Evolutionary conservation across 2,113 vertebrate genomes (phyloP).

Genomic region (Leucopsar rothschildi): DNA sequence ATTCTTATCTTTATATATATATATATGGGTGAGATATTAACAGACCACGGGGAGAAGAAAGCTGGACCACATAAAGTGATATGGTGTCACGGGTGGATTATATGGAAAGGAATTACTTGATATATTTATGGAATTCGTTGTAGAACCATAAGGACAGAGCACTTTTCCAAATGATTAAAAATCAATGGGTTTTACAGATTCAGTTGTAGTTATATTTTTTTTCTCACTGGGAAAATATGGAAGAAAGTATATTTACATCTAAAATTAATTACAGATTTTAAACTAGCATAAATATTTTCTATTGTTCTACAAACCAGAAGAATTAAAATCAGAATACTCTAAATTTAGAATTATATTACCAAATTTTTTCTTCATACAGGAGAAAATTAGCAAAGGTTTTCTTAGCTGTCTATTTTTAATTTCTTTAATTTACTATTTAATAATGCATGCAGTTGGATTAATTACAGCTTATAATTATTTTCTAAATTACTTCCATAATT

Average conservation of each 20-base stretch:
- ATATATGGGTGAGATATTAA: not conserved
- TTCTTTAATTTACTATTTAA: not conserved
- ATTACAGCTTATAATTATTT: not conserved
- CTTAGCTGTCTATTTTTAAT: not conserved
- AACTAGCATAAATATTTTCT: not conserved
- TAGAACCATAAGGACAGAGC: not conserved
- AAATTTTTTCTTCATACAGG: not conserved
- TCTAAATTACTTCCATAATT: not conserved
- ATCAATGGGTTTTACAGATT: not conserved
- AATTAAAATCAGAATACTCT: not conserved
- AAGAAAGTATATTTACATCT: not conserved
- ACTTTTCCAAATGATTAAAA: not conserved
- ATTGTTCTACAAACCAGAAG: not conserved
- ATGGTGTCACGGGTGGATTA: not conserved
- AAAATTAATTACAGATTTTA: not conserved
- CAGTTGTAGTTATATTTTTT: not conserved
- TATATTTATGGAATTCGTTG: not conserved
- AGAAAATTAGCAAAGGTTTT: not conserved
- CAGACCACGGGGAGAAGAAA: not conserved
- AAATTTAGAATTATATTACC: not conserved
- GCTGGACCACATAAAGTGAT: not conserved
- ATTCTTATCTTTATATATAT: not conserved
- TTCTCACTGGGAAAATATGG: not conserved
- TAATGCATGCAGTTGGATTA: not conserved
- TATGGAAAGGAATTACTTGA: not conserved